phyloP scores from a whole-genome alignment of 2,113 vertebrate genomes.

The Cinclus mexicanus region DNA sequence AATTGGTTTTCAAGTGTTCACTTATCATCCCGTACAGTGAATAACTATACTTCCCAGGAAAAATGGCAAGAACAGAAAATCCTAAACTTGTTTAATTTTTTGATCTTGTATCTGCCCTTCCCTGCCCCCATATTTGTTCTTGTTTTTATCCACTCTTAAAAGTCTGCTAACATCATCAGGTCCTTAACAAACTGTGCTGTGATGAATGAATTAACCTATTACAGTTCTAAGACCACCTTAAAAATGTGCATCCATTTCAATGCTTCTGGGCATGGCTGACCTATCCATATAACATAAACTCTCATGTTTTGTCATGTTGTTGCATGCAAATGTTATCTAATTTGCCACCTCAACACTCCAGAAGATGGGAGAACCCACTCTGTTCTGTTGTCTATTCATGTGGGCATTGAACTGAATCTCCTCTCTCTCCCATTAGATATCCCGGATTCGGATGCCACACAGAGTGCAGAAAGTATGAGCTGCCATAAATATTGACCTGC shows the following conservation, averaged over 20 bases:
- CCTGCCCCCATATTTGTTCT: rapidly evolving
- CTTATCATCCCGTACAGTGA: background rate
- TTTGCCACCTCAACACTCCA: background rate
- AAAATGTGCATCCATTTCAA: background rate
- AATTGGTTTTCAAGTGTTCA: background rate
- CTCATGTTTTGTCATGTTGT: background rate
- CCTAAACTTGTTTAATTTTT: background rate
- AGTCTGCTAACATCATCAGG: background rate
- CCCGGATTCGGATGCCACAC: background rate
- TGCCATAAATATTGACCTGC: background rate
- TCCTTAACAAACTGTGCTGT: background rate
- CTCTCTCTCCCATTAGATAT: background rate
- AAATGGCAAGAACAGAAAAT: background rate
- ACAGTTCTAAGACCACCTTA: background rate
- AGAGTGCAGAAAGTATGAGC: background rate
- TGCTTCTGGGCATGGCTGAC: too few species aligned
- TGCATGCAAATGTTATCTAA: background rate
- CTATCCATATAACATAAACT: background rate
- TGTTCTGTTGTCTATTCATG: background rate
- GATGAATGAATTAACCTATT: background rate
- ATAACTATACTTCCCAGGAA: background rate
- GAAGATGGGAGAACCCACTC: background rate
- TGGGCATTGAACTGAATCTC: background rate
- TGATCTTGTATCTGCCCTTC: background rate
- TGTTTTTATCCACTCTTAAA: background rate